Percentiles rank a stretch among this genome's conserved stretches.
phyloP scores from a whole-genome alignment of 2,113 vertebrate genomes.

The Axis porcinus region DNA sequence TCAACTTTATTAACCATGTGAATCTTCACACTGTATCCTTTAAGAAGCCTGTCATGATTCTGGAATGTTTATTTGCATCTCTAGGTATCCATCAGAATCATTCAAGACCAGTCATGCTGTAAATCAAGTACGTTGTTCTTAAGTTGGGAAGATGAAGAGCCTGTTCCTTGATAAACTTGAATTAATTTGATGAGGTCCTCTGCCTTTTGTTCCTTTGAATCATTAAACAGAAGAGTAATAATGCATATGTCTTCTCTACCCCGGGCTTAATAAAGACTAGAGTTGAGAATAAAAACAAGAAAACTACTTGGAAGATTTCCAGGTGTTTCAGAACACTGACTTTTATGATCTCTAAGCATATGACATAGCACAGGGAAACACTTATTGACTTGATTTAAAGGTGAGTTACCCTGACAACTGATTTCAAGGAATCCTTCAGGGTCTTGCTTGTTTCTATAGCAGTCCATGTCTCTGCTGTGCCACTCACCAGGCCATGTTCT shows the following conservation, averaged over 20 bases:
- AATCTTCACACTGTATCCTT: not conserved
- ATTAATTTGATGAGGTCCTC: constrained; percentile 23
- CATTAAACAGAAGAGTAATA: not conserved
- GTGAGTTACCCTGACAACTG: not conserved
- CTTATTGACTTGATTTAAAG: not conserved
- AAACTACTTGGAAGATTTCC: not conserved
- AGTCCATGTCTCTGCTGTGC: not conserved
- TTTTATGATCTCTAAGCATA: not conserved
- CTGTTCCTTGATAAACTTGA: not conserved
- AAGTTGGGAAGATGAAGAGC: not conserved
- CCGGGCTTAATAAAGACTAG: not conserved
- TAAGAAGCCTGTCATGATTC: constrained; percentile 35
- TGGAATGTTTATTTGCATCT: constrained; percentile 28
- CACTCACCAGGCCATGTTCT: not conserved
- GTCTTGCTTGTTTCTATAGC: not conserved
- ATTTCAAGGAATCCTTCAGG: not conserved
- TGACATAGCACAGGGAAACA: not conserved
- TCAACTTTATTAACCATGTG: constrained; percentile 28
- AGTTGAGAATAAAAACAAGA: not conserved
- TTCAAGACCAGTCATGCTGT: not conserved
- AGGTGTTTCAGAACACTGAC: not conserved
- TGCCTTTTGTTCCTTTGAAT: not conserved
- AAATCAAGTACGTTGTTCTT: constrained; percentile 21
- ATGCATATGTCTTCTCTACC: not conserved
- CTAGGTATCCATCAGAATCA: constrained; percentile 34